phyloP scores from a whole-genome alignment of 2,113 vertebrate genomes.

The Paramormyrops kingsleyae region DNA sequence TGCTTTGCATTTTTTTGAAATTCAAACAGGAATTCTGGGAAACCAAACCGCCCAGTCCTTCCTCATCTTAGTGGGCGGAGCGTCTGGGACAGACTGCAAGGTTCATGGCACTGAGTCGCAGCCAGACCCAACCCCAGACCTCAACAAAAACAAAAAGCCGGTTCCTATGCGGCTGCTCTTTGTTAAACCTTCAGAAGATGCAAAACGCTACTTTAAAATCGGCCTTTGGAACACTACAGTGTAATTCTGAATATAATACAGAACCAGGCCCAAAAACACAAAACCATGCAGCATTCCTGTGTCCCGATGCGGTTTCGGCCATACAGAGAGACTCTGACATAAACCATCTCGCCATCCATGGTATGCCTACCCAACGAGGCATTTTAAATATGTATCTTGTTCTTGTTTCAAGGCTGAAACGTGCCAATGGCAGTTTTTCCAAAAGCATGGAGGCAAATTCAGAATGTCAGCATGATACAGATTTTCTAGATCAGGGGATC shows the following conservation, averaged over 20 bases:
- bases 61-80: background rate
- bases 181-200: background rate
- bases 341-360: background rate
- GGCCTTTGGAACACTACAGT: background rate
- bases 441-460: background rate
- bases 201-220: background rate
- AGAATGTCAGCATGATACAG: background rate
- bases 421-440: background rate
- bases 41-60: background rate
- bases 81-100: background rate
- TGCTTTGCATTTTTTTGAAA: background rate
- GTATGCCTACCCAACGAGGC: background rate
- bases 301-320: background rate
- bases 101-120: background rate
- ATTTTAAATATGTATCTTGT: background rate
- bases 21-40: slow-evolving; percentile 6
- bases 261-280: background rate
- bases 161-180: background rate
- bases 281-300: background rate
- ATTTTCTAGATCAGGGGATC: background rate
- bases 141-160: background rate
- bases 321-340: background rate
- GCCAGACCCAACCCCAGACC: background rate
- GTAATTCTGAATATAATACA: background rate
- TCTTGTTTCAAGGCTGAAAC: background rate